Evolutionary conservation across 2,113 vertebrate species (phyloP).

Genomic region (Myiagra hebetior): DNA sequence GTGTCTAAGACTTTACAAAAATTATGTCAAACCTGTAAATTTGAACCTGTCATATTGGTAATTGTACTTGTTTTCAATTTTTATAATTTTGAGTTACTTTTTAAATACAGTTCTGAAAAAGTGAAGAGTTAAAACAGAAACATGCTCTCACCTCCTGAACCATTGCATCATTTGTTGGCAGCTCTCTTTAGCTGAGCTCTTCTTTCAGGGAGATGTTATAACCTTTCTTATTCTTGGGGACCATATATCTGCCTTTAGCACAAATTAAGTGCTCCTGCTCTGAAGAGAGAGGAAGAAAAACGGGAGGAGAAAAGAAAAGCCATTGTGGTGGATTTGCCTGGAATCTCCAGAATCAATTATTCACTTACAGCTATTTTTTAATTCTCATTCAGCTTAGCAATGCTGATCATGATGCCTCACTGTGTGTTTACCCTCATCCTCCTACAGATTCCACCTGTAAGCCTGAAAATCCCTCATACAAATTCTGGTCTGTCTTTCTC

Average conservation of each 20-base stretch:
- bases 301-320: conserved; percentile 2
- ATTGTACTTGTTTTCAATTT: background rate
- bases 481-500: conserved; percentile 7
- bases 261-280: conserved; percentile 14
- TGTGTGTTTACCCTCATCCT: conserved; percentile 20
- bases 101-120: background rate
- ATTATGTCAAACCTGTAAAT: background rate
- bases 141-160: background rate
- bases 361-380: conserved; percentile 22
- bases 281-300: background rate
- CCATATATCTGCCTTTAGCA: background rate
- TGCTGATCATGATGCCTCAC: conserved; percentile 46
- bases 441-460: conserved; percentile 15
- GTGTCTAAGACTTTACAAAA: background rate
- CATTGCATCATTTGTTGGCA: background rate
- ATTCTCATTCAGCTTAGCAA: conserved; percentile 6
- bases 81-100: background rate
- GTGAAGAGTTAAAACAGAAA: background rate
- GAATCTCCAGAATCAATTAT: conserved; percentile 32
- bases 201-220: background rate
- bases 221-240: background rate
- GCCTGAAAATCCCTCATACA: conserved; percentile 52
- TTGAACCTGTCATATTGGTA: background rate
- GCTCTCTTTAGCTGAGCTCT: background rate
- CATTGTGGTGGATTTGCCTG: conserved; percentile 40